Percentiles rank a stretch among this genome's conserved stretches.
phyloP scores from a whole-genome alignment of 2,113 vertebrate genomes.

The Corythornis vintsioides region DNA sequence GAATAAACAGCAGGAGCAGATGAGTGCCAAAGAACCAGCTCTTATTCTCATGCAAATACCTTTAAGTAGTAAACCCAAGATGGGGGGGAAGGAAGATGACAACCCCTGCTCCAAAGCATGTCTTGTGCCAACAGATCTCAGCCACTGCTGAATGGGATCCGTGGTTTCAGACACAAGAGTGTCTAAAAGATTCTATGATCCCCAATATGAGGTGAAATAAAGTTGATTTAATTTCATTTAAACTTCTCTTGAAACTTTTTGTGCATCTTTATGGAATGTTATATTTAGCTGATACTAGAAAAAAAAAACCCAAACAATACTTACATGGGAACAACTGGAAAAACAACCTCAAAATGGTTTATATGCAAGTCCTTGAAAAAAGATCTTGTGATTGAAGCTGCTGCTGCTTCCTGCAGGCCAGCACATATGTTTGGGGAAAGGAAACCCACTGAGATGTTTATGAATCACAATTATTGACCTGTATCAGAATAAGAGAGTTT shows the following conservation, averaged over 20 bases:
- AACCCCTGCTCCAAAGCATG: slow-evolving; percentile 24
- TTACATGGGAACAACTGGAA: neutral
- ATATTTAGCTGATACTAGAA: neutral
- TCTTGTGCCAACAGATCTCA: neutral
- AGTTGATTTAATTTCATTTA: slow-evolving; percentile 5
- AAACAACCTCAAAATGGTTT: neutral
- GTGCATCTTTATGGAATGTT: neutral
- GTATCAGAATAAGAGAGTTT: slow-evolving; percentile 16
- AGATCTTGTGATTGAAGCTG: neutral
- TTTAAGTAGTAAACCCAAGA: slow-evolving; percentile 44
- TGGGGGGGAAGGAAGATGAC: neutral
- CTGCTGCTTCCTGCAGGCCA: slow-evolving; percentile 5
- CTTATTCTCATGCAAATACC: slow-evolving; percentile 66
- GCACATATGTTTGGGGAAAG: neutral
- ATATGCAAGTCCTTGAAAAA: neutral
- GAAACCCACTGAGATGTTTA: slow-evolving; percentile 17
- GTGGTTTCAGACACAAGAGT: neutral
- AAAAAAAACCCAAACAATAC: neutral
- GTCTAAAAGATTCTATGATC: neutral
- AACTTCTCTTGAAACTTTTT: neutral
- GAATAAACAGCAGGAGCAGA: slow-evolving; percentile 65
- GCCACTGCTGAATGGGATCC: neutral
- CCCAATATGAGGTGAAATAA: neutral
- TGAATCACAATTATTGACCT: slow-evolving; percentile 39
- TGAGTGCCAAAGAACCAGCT: slow-evolving; percentile 53